A percentile compares a stretch with the other conserved stretches of the same genome.
These are phyloP conservation scores for Gymnoscopelus braueri DNA, from an alignment of 2,797 vertebrate species.

Conservation along the genomic window DNA sequence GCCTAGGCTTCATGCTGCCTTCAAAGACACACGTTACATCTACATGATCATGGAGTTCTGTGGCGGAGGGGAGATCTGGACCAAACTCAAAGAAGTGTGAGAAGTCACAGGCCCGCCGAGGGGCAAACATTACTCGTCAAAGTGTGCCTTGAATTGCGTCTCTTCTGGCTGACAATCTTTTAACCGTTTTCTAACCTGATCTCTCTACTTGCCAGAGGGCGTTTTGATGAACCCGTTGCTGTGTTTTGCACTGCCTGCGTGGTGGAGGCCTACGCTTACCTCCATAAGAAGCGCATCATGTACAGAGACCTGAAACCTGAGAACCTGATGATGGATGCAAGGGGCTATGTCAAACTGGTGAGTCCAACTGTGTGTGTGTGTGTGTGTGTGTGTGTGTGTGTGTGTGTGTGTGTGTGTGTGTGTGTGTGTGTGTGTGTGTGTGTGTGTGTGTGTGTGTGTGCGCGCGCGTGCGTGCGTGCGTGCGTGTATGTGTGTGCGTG, in stretches of 20 bases:
- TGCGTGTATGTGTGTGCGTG: no score
- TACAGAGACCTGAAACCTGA: conserved; percentile 90
- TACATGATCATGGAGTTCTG: conserved; percentile 90
- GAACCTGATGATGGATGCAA: conserved; percentile 86
- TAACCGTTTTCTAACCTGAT: neutral
- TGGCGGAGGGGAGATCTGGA: conserved; percentile 86
- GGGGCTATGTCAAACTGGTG: conserved; percentile 86
- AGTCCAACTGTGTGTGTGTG: conserved; percentile 19
- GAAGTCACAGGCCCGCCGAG: conserved; percentile 25
- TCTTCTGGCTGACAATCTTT: no score
- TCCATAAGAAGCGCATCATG: conserved; percentile 85
- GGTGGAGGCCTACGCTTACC: conserved; percentile 86
- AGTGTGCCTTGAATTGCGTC: no score
- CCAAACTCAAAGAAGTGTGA: conserved; percentile 87
- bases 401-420: neutral
- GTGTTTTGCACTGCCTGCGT: conserved; percentile 86
- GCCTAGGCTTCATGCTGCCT: conserved; percentile 80
- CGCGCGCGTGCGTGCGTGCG: no score
- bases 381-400: neutral
- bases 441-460: no score
- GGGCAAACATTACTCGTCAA: neutral
- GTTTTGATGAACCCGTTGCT: conserved; percentile 80
- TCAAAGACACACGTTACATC: conserved; percentile 81
- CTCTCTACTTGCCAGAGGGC: conserved; percentile 75
- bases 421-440: no score